phyloP scores from a whole-genome alignment of 2,797 vertebrate species.

The Myripristis murdjan region DNA sequence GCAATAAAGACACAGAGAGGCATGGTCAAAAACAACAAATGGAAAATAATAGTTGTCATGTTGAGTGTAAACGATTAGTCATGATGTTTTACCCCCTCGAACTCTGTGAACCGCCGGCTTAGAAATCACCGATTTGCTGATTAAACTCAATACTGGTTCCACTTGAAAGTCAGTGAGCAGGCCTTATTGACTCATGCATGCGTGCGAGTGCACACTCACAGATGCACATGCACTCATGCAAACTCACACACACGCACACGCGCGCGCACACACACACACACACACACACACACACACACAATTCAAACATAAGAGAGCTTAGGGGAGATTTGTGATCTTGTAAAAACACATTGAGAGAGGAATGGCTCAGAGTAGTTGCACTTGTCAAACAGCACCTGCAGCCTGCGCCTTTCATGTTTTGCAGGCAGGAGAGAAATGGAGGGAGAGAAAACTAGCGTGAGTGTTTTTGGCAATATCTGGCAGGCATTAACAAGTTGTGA shows the following conservation, averaged over 20 bases:
- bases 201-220: conserved; percentile 49
- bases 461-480: conserved; percentile 50
- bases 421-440: conserved; percentile 19
- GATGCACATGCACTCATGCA: too few relatives aligned
- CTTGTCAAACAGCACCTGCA: conserved; percentile 81
- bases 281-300: conserved; percentile 39
- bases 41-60: conserved; percentile 34
- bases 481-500: conserved; percentile 67
- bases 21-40: conserved; percentile 37
- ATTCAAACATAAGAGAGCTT: conserved; percentile 56
- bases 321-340: conserved; percentile 79
- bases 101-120: conserved; percentile 46
- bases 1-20: conserved; percentile 13
- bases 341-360: conserved; percentile 71
- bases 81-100: conserved; percentile 27
- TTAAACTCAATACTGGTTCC: conserved; percentile 58
- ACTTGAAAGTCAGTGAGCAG: conserved; percentile 44
- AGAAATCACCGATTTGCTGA: conserved; percentile 39
- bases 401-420: conserved; percentile 56
- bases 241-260: conserved; percentile 43
- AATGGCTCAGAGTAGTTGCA: conserved; percentile 70
- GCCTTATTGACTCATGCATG: conserved; percentile 49
- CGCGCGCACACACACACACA: conserved; percentile 16
- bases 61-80: conserved; percentile 42
- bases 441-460: conserved; percentile 12